Evolutionary conservation across 2,888 invertebrate species (phyloP), one percentile per base, ranked within the genome.

Genomic region (Oxystoma pomonae): DNA sequence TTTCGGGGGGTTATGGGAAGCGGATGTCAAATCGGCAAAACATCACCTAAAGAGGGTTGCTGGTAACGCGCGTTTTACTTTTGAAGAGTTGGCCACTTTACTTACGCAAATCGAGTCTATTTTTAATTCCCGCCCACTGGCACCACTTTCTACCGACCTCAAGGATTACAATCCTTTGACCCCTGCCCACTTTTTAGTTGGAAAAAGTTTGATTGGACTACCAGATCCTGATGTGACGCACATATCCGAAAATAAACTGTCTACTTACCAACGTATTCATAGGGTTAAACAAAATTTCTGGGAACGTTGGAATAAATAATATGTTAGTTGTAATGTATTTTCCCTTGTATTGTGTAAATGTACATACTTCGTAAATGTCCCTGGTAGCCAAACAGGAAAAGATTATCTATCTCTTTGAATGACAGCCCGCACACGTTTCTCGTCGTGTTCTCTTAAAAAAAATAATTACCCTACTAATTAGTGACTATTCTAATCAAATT

Each of bases 271-370:
- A 49, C 57, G 50, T 12, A 16, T 63, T 1, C 35, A 63, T 20
- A n/a, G 3, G 1, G 1, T 60, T 2, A 12, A 21, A 17, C 59
- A 63, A 53, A 55, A 63, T 1, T 59, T 56, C 17, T 63, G 63
- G 63, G 1, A 49, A 9, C 63, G 50, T 19, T 63, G 63, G 63
- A n/a, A 12, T 7, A 20, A 16, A 12, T 22, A 59, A 19, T 60
- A 63, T 49, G 18, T 62, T n/a, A 20, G 20, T 2, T n/a, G n/a
- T n/a, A n/a, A n/a, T n/a, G n/a, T n/a, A n/a, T n/a, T n/a, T n/a
- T n/a, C n/a, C n/a, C n/a, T n/a, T n/a, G n/a, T n/a, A n/a, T n/a
- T n/a, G n/a, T n/a, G n/a, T n/a, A n/a, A n/a, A n/a, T n/a, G n/a
- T n/a, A n/a, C n/a, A n/a, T n/a, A n/a, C n/a, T n/a, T n/a, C n/a